Conservation (phyloP, 2,888 invertebrate genomes). For the Cybosia mesomella region DNA sequence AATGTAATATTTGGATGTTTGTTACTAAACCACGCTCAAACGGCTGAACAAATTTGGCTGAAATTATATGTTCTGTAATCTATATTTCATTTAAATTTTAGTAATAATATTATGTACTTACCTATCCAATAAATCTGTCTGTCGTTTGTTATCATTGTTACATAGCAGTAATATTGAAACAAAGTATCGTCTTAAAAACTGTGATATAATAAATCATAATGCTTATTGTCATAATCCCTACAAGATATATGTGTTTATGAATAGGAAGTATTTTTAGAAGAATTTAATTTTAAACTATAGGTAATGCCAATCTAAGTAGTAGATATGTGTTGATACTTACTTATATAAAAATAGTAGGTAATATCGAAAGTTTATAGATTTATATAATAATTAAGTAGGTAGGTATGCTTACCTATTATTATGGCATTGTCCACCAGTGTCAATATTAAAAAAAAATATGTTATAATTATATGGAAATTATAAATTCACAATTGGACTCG, state of each 20-base stretch:
- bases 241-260: not conserved
- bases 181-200: not conserved
- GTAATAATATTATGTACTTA: too few relatives aligned
- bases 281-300: not conserved
- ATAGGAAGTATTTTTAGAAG: not conserved
- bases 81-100: too few relatives aligned
- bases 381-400: not conserved
- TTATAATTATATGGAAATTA: too few relatives aligned
- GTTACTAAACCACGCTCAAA: too few relatives aligned
- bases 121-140: too few relatives aligned
- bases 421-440: not conserved
- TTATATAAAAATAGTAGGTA: not conserved
- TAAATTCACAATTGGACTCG: too few relatives aligned
- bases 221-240: not conserved
- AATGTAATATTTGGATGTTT: too few relatives aligned
- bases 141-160: too few relatives aligned
- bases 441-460: too few relatives aligned
- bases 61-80: too few relatives aligned
- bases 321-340: not conserved
- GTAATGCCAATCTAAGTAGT: not conserved
- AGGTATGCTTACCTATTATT: not conserved
- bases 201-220: slow-evolving; percentile 1
- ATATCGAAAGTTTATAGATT: too few relatives aligned
- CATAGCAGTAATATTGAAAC: not conserved
- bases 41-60: too few relatives aligned